Conservation (phyloP, 2,797 vertebrate genomes). For the Agapornis canus region DNA sequence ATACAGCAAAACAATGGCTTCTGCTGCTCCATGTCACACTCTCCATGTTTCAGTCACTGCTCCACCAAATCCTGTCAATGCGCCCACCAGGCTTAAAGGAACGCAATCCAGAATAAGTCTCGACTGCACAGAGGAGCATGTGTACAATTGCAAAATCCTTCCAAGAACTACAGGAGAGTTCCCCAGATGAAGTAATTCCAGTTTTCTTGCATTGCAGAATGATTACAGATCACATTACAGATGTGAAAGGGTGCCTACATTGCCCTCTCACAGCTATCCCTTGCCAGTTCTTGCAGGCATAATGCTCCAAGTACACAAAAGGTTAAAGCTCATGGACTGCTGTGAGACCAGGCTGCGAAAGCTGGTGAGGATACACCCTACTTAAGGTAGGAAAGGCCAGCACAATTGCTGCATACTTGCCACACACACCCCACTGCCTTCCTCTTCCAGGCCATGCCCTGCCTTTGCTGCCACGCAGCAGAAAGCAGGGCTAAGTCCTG, state of each 20-base stretch:
- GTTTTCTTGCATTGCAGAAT: neutral
- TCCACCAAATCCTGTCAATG: neutral
- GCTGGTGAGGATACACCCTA: accelerated
- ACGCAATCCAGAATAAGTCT: neutral
- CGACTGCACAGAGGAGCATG: accelerated
- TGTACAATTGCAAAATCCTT: neutral
- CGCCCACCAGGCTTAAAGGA: neutral
- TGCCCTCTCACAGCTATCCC: neutral
- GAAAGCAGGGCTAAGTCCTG: neutral
- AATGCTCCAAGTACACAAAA: neutral
- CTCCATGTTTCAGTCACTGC: neutral
- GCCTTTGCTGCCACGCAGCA: neutral
- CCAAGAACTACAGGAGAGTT: neutral
- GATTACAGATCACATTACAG: neutral
- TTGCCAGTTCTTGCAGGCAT: neutral
- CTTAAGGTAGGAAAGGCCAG: neutral
- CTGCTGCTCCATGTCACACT: neutral
- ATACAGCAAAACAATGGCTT: neutral
- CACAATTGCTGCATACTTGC: neutral
- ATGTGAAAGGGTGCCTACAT: accelerated
- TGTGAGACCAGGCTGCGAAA: neutral
- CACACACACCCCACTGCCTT: neutral
- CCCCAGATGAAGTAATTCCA: neutral
- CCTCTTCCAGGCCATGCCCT: neutral
- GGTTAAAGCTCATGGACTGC: neutral